Conservation (phyloP, 2,113 vertebrate genomes). For the Sclerurus mexicanus region DNA sequence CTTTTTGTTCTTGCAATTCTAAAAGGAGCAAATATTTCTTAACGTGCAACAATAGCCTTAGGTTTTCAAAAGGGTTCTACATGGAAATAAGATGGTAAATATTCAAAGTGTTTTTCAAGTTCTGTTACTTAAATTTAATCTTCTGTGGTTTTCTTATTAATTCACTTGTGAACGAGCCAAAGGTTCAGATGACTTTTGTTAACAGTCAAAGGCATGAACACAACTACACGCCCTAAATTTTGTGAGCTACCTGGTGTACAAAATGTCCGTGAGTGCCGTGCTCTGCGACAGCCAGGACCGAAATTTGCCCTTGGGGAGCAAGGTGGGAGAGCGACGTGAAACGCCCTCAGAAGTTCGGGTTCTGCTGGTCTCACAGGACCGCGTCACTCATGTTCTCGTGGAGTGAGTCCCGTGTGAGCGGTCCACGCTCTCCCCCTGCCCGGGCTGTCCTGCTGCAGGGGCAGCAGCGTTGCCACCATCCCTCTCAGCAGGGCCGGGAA, state of each 20-base stretch:
- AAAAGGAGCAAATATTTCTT: neutral
- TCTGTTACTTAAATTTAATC: neutral
- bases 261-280: rapidly evolving
- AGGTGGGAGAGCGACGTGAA: rapidly evolving
- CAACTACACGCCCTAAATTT: neutral
- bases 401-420: rapidly evolving
- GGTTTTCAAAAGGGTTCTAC: neutral
- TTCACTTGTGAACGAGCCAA: neutral
- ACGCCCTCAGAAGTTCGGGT: neutral
- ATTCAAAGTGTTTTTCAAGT: neutral
- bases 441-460: neutral
- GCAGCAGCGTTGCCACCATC: neutral
- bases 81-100: neutral
- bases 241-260: neutral
- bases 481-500: neutral
- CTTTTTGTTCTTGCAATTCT: neutral
- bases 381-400: rapidly evolving
- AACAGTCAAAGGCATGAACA: neutral
- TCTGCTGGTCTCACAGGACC: neutral
- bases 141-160: neutral
- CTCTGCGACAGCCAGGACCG: neutral
- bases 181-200: neutral
- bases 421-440: rapidly evolving
- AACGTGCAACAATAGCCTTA: neutral
- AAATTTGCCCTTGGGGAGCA: neutral